Conservation (phyloP, 2,113 vertebrate genomes). For the Aegithalos caudatus region DNA sequence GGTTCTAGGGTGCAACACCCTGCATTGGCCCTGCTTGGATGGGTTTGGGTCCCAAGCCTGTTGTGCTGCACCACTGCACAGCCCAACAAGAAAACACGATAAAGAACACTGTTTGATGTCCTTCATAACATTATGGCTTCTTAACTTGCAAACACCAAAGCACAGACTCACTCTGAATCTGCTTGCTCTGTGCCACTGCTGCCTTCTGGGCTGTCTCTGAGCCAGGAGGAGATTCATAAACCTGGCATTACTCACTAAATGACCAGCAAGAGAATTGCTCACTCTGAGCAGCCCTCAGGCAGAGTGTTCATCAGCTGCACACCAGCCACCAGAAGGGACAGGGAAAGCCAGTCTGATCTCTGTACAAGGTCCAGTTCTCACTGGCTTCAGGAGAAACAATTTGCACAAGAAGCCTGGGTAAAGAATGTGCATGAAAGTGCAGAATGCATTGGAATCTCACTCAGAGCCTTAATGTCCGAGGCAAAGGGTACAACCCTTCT, state of each 20-base stretch:
- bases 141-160: neutral
- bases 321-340: neutral
- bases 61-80: neutral
- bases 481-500: neutral
- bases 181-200: neutral
- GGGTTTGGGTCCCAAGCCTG: neutral
- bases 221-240: neutral
- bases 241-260: neutral
- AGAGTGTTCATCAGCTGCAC: neutral
- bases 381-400: neutral
- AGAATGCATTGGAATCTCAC: conserved; percentile 17
- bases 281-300: neutral
- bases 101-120: neutral
- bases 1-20: neutral
- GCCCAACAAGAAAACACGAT: neutral
- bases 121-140: neutral
- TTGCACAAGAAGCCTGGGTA: neutral
- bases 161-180: neutral
- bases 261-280: neutral
- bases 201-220: neutral
- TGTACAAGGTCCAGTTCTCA: neutral
- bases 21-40: neutral
- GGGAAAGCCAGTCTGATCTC: neutral
- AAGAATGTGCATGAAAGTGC: neutral
- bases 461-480: neutral